Conservation (phyloP, 2,113 vertebrate species). For the Micronycteris hirsuta region DNA sequence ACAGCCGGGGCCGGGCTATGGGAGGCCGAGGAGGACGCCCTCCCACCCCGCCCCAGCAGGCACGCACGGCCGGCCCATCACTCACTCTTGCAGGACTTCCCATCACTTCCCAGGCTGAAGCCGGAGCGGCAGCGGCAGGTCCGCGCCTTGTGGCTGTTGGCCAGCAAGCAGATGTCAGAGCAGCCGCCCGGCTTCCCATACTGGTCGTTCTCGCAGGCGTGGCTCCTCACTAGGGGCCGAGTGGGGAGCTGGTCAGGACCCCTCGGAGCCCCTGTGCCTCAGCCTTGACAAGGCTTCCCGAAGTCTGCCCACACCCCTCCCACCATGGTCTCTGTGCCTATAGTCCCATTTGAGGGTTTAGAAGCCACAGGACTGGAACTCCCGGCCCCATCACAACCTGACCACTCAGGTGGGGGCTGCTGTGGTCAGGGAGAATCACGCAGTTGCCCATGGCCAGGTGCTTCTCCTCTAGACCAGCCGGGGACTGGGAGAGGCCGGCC, state of each 20-base stretch:
- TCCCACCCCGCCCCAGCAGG: background rate
- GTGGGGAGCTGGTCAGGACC: background rate
- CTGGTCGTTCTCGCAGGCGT: conserved; percentile 92
- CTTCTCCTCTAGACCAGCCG: background rate
- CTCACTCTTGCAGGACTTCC: conserved; percentile 98
- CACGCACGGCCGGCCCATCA: background rate
- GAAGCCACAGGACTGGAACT: background rate
- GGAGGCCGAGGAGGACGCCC: background rate
- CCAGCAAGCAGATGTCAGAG: conserved; percentile 95
- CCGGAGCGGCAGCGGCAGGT: conserved; percentile 96
- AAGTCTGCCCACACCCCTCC: background rate
- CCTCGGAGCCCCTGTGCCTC: background rate
- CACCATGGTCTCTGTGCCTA: background rate
- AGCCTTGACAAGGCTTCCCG: background rate
- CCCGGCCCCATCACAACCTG: background rate
- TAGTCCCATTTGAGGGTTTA: background rate
- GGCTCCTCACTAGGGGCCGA: conserved; percentile 86
- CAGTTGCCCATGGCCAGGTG: background rate
- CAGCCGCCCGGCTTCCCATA: conserved; percentile 93
- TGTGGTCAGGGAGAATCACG: background rate
- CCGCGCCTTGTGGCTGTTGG: conserved; percentile 95
- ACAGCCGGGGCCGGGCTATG: background rate
- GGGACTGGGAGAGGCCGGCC: background rate
- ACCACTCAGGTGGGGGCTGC: background rate
- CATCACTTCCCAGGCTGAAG: conserved; percentile 95